These are phyloP conservation scores for Habroteleia sp. DNA, from an alignment of 2,888 invertebrate genomes.

Conservation along the genomic window DNA sequence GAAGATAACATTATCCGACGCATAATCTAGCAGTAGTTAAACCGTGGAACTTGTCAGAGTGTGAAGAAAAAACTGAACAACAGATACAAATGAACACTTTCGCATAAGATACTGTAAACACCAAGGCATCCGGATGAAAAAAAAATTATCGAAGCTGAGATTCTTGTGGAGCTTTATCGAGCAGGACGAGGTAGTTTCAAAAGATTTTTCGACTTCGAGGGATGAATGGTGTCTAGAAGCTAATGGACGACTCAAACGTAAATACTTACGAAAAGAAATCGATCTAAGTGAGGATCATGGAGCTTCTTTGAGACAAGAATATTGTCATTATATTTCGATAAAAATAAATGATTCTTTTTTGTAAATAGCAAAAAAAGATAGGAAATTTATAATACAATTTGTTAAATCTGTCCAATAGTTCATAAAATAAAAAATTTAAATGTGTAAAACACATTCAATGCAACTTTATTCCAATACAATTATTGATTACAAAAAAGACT, in stretches of 20 bases:
- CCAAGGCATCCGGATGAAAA: background rate
- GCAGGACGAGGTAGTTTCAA: constrained; percentile 22
- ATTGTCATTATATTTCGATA: constrained; percentile 25
- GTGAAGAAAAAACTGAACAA: constrained; percentile 1
- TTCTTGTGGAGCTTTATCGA: constrained; percentile 26
- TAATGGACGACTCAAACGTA: constrained; percentile 33
- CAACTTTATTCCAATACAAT: no score
- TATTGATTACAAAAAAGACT: no score
- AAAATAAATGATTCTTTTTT: no score
- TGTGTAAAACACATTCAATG: no score
- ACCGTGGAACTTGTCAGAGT: constrained; percentile 1
- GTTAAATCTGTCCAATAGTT: no score
- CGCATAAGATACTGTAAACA: constrained; percentile 2
- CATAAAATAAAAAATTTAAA: no score
- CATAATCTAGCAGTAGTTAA: constrained; percentile 19
- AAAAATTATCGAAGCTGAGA: constrained; percentile 20
- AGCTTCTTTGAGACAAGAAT: constrained; percentile 17
- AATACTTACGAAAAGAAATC: constrained; percentile 34
- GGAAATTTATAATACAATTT: no score
- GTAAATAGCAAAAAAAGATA: no score
- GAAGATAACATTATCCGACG: constrained; percentile 40
- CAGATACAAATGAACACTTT: background rate
- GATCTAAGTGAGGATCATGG: constrained; percentile 23
- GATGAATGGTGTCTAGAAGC: constrained; percentile 33
- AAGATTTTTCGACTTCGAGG: constrained; percentile 28